Evolutionary conservation across 2,797 vertebrate genomes (phyloP), one percentile per base, ranked within the genome.

Genomic region (Sebastes taczanowskii): DNA sequence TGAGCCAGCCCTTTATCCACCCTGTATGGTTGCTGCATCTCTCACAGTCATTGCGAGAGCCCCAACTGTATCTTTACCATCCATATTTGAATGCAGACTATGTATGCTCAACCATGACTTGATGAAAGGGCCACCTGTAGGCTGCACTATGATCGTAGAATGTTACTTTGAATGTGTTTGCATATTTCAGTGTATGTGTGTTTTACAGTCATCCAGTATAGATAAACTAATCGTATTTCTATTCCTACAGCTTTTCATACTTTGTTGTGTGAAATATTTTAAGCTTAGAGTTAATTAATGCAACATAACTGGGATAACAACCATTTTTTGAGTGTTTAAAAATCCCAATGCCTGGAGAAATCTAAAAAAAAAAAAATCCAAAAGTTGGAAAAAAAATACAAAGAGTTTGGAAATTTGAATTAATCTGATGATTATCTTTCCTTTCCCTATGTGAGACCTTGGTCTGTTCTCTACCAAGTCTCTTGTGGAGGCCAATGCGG

Each of bases 391-490:
- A 14, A 59, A 11, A 30, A 25, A 25, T 27, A 13, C 6, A 20
- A 38, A 16, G 4, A n/a, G 22, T 62, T 20, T 74, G 11, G n/a
- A 56, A 27, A 22, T 80, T 60, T 6, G 4, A 32, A 16, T 55
- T 63, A 42, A 29, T 8, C 16, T 71, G 8, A 30, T 58, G 10
- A 34, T 71, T 7, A 62, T 49, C 25, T 66, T 38, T 60, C 18
- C 55, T 62, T 34, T 52, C 55, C 34, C 20, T 61, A 8, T 78
- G 25, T 11, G 79, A 98, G 97, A 97, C 84, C 94, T 98, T 58
- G 97, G 97, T 71, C 94, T 99, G 66, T 98, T 98, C 87, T 98
- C 97, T 84, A 98, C 97, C 23, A 98, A 98, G 92, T 98, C 97
- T 0, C 93, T 98, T 81, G 97, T 98, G 88, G 97, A 98, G 71